Evolutionary conservation across 2,113 vertebrate genomes (phyloP).

Genomic region (Centropus bengalensis): DNA sequence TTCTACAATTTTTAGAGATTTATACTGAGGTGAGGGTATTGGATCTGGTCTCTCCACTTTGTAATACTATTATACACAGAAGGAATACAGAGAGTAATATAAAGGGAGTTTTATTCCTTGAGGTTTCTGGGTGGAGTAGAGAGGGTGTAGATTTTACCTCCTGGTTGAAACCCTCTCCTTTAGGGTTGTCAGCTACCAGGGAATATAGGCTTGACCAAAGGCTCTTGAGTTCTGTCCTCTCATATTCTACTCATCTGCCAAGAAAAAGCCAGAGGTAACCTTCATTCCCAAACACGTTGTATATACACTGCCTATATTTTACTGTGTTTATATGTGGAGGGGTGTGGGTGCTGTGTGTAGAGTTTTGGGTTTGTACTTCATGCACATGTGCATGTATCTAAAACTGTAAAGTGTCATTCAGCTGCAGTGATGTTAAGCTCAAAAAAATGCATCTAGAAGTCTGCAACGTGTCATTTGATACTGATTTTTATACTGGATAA

Average conservation of each 20-base stretch:
- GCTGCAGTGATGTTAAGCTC: neutral
- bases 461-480: neutral
- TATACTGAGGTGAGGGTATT: neutral
- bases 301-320: neutral
- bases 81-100: neutral
- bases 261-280: neutral
- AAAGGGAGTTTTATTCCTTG: neutral
- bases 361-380: neutral
- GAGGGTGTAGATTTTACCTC: neutral
- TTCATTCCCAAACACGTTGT: neutral
- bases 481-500: neutral
- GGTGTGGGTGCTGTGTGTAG: neutral
- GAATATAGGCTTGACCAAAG: neutral
- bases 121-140: neutral
- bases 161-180: neutral
- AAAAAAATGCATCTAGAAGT: neutral
- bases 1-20: neutral
- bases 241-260: neutral
- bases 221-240: neutral
- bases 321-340: no score
- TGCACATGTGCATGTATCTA: accelerated
- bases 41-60: neutral
- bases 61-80: neutral
- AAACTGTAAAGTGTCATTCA: neutral
- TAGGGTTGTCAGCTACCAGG: neutral